These are phyloP conservation scores for Petrocephalus sullivani DNA, from an alignment of 2,797 vertebrate genomes.

Conservation along the genomic window DNA sequence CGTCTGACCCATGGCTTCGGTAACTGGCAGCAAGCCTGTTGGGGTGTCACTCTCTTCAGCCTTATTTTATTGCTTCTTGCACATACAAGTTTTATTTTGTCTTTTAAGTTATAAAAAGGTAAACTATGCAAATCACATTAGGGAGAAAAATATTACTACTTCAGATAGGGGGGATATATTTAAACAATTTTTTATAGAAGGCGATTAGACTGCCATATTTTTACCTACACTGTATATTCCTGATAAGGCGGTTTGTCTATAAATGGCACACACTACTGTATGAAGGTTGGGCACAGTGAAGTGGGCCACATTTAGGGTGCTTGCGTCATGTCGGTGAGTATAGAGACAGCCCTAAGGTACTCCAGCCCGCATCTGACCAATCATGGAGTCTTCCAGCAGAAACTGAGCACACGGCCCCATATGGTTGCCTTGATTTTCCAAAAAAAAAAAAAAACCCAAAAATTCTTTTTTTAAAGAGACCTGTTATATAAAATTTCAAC, in stretches of 20 bases:
- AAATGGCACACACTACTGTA: constrained; percentile 8
- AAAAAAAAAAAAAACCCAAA: background rate
- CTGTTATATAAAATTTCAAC: constrained; percentile 1
- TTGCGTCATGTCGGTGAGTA: background rate
- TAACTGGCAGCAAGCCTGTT: background rate
- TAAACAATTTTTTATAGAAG: constrained; percentile 45
- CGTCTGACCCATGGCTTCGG: background rate
- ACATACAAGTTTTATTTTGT: constrained; percentile 38
- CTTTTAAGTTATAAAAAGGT: constrained; percentile 28
- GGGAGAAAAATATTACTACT: constrained; percentile 38
- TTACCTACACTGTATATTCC: constrained; percentile 23
- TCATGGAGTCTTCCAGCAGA: background rate
- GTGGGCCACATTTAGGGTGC: background rate
- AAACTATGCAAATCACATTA: constrained; percentile 54
- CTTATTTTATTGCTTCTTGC: constrained; percentile 44
- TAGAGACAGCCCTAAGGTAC: background rate
- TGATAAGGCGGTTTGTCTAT: constrained; percentile 26
- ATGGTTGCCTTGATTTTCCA: background rate
- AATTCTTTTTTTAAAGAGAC: background rate
- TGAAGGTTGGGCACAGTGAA: background rate
- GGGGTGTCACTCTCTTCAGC: constrained; percentile 29
- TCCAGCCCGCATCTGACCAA: background rate
- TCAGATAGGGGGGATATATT: constrained; percentile 54
- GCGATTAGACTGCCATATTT: constrained; percentile 41
- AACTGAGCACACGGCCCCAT: background rate